phyloP scores from a whole-genome alignment of 2,113 vertebrate genomes.

The Melanerpes formicivorus region DNA sequence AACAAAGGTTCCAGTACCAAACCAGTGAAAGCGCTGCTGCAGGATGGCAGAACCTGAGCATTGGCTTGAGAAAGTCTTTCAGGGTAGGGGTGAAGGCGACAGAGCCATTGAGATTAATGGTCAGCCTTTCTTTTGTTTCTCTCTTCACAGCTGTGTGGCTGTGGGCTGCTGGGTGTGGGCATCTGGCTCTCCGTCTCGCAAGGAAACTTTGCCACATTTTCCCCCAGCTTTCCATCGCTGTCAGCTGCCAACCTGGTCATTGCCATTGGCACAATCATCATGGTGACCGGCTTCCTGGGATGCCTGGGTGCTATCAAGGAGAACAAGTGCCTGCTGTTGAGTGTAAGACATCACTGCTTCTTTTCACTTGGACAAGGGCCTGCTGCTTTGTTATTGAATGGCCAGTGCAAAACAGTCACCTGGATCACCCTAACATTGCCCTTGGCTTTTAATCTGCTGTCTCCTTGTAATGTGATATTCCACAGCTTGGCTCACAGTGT shows the following conservation, averaged over 20 bases:
- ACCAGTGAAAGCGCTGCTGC: neutral
- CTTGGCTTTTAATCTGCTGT: neutral
- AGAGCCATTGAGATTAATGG: neutral
- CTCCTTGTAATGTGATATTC: neutral
- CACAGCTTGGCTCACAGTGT: neutral
- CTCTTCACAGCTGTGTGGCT: conserved; percentile 92
- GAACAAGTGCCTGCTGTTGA: conserved; percentile 99
- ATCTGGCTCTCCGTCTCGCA: conserved; percentile 99
- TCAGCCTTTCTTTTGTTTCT: conserved; percentile 39
- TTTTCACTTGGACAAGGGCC: neutral
- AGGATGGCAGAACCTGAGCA: neutral
- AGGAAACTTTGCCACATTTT: conserved; percentile 98
- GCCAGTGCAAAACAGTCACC: neutral
- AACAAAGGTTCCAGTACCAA: neutral
- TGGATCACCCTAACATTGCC: neutral
- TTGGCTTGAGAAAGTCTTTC: neutral
- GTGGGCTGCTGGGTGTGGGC: conserved; percentile 95
- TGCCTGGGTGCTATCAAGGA: conserved; percentile 99
- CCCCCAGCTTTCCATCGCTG: conserved; percentile 93
- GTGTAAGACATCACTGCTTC: conserved; percentile 81
- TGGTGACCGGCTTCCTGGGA: conserved; percentile 97
- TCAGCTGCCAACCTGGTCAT: conserved; percentile 98
- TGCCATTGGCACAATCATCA: conserved; percentile 91
- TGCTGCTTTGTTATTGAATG: neutral
- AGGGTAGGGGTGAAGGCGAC: neutral